These are phyloP conservation scores for Rhea pennata DNA, from an alignment of 2,113 vertebrate genomes.

Conservation along the genomic window DNA sequence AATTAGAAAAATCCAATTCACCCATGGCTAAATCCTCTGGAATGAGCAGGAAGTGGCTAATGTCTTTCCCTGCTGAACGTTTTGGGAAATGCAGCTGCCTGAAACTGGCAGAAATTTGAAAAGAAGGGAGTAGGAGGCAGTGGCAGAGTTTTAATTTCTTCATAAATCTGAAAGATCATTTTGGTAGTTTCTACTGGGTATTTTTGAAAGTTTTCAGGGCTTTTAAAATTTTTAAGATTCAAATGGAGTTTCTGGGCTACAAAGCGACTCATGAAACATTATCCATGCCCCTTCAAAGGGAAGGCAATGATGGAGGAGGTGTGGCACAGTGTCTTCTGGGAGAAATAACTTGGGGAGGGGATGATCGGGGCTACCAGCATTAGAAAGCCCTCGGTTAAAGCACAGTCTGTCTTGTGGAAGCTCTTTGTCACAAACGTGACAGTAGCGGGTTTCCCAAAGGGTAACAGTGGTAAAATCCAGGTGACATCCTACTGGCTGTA, in stretches of 20 bases:
- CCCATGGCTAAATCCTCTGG: neutral
- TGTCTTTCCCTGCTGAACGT: neutral
- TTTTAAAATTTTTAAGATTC: neutral
- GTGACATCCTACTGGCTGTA: neutral
- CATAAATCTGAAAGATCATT: neutral
- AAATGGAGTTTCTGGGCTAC: neutral
- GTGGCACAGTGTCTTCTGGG: no score
- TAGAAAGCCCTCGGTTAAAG: neutral
- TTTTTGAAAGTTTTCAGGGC: neutral
- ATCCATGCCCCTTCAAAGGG: neutral
- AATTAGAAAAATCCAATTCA: slow-evolving; percentile 24
- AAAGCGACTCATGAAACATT: neutral
- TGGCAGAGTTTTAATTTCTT: neutral
- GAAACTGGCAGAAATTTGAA: neutral
- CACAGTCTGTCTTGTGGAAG: neutral
- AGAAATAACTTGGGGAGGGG: neutral
- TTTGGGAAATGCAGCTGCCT: neutral
- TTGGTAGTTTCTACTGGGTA: neutral
- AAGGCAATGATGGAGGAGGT: no score
- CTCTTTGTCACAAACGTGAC: neutral
- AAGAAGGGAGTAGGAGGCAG: neutral
- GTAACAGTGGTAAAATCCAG: neutral
- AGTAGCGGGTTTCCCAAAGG: neutral
- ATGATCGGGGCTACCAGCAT: neutral
- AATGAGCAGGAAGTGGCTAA: slow-evolving; percentile 6